These are phyloP conservation scores for Thaleichthys pacificus DNA, from an alignment of 2,797 vertebrate genomes.

Conservation along the genomic window DNA sequence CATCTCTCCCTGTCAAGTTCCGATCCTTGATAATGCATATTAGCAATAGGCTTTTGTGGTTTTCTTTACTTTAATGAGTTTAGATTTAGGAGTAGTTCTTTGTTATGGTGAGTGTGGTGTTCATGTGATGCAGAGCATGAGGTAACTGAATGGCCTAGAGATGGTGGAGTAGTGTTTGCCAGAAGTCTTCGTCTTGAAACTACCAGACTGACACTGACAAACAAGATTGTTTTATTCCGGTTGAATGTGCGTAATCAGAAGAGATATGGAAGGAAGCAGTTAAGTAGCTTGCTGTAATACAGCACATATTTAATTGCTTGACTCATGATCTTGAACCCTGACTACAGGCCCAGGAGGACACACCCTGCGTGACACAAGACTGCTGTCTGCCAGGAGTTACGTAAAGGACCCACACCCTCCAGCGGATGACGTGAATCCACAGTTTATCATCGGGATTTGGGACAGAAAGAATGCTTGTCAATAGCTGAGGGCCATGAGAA, in stretches of 20 bases:
- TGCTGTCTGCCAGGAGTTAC: conserved; percentile 58
- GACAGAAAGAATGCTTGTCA: conserved; percentile 62
- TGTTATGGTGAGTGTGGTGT: conserved; percentile 4
- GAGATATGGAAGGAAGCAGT: conserved; percentile 20
- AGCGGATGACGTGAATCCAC: conserved; percentile 56
- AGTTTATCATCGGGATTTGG: conserved; percentile 47
- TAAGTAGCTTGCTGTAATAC: conserved; percentile 35
- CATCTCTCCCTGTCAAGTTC: conserved; percentile 34
- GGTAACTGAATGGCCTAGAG: conserved; percentile 5
- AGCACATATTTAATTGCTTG: conserved; percentile 52
- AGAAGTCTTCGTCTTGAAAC: not conserved
- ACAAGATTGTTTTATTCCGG: conserved; percentile 10
- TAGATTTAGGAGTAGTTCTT: conserved; percentile 32
- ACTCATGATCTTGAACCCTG: conserved; percentile 40
- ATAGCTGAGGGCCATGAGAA: conserved; percentile 56
- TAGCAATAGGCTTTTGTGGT: conserved; percentile 22
- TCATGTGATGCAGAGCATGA: conserved; percentile 12
- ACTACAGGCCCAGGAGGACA: conserved; percentile 46
- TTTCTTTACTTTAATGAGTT: conserved; percentile 44
- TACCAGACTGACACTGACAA: not conserved
- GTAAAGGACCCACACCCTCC: conserved; percentile 58
- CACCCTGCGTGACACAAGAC: conserved; percentile 64
- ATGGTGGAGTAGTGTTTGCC: conserved; percentile 5
- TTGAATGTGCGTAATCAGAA: conserved; percentile 1
- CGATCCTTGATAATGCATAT: conserved; percentile 31